Evolutionary conservation across 2,888 invertebrate genomes (phyloP).

Genomic region (Octodonta nipae): DNA sequence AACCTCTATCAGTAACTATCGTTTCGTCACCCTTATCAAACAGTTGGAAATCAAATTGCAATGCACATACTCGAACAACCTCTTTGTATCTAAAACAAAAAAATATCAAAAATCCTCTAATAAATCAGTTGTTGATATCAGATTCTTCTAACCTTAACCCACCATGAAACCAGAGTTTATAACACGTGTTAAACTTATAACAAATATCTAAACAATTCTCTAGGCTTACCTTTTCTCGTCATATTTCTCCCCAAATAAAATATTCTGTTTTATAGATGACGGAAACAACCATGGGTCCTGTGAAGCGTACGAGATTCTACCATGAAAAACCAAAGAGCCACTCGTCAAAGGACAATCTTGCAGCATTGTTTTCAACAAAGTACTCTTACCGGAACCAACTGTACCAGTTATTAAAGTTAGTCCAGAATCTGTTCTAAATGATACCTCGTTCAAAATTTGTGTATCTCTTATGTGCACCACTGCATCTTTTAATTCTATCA

Average conservation of each 20-base stretch:
- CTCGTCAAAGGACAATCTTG: conserved; percentile 19
- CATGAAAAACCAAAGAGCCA: conserved; percentile 16
- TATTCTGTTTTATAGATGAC: conserved; percentile 25
- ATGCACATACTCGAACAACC: conserved; percentile 35
- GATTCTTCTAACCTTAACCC: too few relatives aligned
- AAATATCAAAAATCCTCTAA: too few relatives aligned
- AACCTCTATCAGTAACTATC: conserved; percentile 48
- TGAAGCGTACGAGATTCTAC: conserved; percentile 24
- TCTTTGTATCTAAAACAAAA: conserved; percentile 28
- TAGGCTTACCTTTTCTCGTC: conserved; percentile 20
- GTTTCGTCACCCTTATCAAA: conserved; percentile 35
- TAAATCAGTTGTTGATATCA: too few relatives aligned
- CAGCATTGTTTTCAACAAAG: conserved; percentile 22
- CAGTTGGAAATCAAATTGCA: conserved; percentile 39
- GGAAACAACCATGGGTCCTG: conserved; percentile 29
- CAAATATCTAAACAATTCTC: not conserved
- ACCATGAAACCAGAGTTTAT: too few relatives aligned
- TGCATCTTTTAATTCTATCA: conserved; percentile 9
- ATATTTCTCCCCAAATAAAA: conserved; percentile 30
- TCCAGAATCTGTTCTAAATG: conserved; percentile 32
- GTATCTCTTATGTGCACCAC: conserved; percentile 18
- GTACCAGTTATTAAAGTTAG: conserved; percentile 46
- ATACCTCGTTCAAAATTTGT: conserved; percentile 33
- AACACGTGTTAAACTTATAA: too few relatives aligned
- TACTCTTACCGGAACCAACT: conserved; percentile 34